These are phyloP conservation scores for Leptopilina clavipes DNA, from an alignment of 1,140 invertebrate genomes.

Conservation along the genomic window DNA sequence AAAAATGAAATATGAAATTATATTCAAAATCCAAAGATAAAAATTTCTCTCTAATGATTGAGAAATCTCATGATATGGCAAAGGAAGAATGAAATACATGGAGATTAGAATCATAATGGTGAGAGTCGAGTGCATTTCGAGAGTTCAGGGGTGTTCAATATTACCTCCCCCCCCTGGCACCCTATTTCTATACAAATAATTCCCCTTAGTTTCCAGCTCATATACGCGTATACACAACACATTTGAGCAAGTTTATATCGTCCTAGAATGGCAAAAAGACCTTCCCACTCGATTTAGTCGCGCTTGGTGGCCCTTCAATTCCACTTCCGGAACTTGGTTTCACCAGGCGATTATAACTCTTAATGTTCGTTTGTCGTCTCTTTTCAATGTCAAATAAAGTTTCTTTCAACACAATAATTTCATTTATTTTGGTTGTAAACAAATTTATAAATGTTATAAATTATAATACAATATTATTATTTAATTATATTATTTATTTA, in stretches of 20 bases:
- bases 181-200: not conserved
- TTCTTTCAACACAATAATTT: too few species aligned
- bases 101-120: not conserved
- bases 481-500: too few species aligned
- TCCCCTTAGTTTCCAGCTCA: not conserved
- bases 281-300: constrained; percentile 19
- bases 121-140: constrained; percentile 7
- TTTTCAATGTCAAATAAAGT: not conserved
- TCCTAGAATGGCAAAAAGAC: constrained; percentile 5
- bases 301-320: constrained; percentile 33
- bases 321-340: constrained; percentile 30
- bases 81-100: not conserved
- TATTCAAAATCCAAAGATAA: too few species aligned
- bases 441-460: too few species aligned
- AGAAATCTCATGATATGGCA: too few species aligned
- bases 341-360: constrained; percentile 10
- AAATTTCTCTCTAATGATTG: too few species aligned
- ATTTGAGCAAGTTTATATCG: not conserved
- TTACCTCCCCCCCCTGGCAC: not conserved
- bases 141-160: constrained; percentile 14
- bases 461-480: too few species aligned
- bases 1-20: too few species aligned
- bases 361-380: not conserved
- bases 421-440: too few species aligned
- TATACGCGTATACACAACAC: not conserved